Evolutionary conservation across 2,113 vertebrate genomes (phyloP).

Genomic region (Ammodytes marinus): DNA sequence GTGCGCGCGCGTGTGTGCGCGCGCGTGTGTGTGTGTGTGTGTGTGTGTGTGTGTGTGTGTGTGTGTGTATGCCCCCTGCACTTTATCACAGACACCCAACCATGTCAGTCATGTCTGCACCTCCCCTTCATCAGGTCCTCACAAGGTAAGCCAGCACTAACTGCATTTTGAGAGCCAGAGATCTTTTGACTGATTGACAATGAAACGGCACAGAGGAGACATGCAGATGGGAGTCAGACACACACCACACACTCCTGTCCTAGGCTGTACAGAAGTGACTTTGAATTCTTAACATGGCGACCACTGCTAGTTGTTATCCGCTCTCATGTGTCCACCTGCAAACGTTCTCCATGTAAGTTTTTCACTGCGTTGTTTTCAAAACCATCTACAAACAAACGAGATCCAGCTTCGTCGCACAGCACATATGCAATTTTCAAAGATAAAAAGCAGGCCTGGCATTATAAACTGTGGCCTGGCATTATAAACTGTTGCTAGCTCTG

Average conservation of each 20-base stretch:
- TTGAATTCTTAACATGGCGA: conserved; percentile 20
- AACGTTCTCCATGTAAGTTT: not conserved
- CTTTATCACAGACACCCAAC: conserved; percentile 11
- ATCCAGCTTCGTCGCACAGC: not conserved
- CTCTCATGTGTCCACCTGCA: not conserved
- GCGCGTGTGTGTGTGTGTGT: not conserved
- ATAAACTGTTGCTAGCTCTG: too few relatives aligned
- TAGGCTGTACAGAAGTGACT: conserved; percentile 19
- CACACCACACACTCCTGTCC: conserved; percentile 18
- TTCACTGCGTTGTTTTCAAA: not conserved
- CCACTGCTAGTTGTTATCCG: not conserved
- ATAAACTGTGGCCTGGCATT: too few relatives aligned
- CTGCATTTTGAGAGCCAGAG: conserved; percentile 35
- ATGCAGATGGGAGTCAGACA: conserved; percentile 20
- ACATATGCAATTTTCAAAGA: not conserved
- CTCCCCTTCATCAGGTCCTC: conserved; percentile 14
- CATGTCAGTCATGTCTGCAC: conserved; percentile 2
- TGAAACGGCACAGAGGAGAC: conserved; percentile 22
- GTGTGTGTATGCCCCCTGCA: not conserved
- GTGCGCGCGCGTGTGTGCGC: too few relatives aligned
- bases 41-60: not conserved
- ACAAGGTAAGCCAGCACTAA: conserved; percentile 11
- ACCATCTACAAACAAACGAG: not conserved
- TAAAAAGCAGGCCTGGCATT: too few relatives aligned
- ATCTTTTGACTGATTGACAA: conserved; percentile 40